Base-by-base conservation (phyloP, 2,113 vertebrate genomes). In the Gallinago undulata region DNA sequence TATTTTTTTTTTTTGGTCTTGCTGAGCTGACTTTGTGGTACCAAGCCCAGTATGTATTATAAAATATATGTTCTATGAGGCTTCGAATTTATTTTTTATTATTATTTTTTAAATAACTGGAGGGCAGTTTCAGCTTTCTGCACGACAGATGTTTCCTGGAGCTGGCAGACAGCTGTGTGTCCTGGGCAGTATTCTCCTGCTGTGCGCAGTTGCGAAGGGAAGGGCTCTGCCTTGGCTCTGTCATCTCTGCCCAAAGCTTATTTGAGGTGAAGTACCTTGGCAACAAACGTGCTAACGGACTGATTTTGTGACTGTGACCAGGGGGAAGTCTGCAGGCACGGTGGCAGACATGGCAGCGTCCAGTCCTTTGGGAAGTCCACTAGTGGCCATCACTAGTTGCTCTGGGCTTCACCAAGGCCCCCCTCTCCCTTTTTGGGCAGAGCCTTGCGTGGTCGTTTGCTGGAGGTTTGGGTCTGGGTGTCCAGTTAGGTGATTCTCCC, bases 391-490 rank as follows among this genome's bases (percentile, higher is more conserved):
- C n/a, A 5, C 19, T 57, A 2, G n/a, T 55, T 73, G 21, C 23
- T 74, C 35, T 33, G n/a, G 47, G 30, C 37, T 59, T 93, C 48
- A 31, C 25, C 22, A 23, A 2, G 4, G 30, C 8, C 13, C 3
- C 3, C 13, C 7, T 9, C 31, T 43, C 9, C 24, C 30, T 80
- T 78, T 78, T 47, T 68, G 19, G 60, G 10, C 2, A 3, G 48
- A 84, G 11, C 14, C 43, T 90, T 39, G n/a, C 1, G 0, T 39
- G 30, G 22, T n/a, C 3, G 0, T 19, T 86, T 70, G 33, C 33
- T 75, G 60, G 21, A 56, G 45, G 43, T 60, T 41, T 64, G 51
- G 15, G 47, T n/a, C 84, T 66, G 72, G 23, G 25, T 3, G 3
- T 30, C 57, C 30, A 9, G 31, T 35, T 64, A 28, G 16, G 37